Evolutionary conservation across 2,113 vertebrate genomes (phyloP), one percentile per base, ranked within the genome.

Genomic region (Crotalus helleri): DNA sequence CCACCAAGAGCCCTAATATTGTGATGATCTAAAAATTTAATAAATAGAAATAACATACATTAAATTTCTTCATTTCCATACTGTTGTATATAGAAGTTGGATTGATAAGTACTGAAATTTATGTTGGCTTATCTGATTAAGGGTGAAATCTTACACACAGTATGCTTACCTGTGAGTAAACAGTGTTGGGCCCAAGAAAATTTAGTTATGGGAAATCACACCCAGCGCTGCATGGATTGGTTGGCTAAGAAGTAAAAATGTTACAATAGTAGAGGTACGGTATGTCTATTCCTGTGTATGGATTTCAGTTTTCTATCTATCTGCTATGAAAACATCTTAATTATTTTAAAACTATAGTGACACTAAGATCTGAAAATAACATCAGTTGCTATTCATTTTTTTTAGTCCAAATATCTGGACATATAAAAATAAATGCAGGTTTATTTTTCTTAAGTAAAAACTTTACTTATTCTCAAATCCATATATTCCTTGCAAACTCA

Each of bases 11-110:
- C 17, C 74, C 74, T 81, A 81, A 81, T 17, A 81, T 44, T 44
- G 19, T 81, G 7, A 44, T 81, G 33, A 21, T 44, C 74, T 81
- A 81, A 81, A 81, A 81, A 44, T 44, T 17, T 44, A 81, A 81
- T 21, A 69, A 64, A 69, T 69, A 44, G 19, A 13, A 64, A 9
- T 0, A 0, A 0, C 8, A 15, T 26, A 0, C 0, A 88, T 54
- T 81, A 29, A n/a, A 15, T 26, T 17, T n/a, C 15, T 57, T 12
- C 26, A 24, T 90, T 26, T 87, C 19, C 2, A 0, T 0, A 1
- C 46, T 4, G 23, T 57, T 33, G 57, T 88, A 87, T 3, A 0
- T 57, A 53, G 44, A 0, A n/a, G 4, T 0, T 4, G 0, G 17
- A 74, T 51, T 88, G 39, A 81, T 55, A 55, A 24, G 44, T 51